Base-by-base conservation (phyloP, 2,888 invertebrate genomes). In the Agrochola macilenta region DNA sequence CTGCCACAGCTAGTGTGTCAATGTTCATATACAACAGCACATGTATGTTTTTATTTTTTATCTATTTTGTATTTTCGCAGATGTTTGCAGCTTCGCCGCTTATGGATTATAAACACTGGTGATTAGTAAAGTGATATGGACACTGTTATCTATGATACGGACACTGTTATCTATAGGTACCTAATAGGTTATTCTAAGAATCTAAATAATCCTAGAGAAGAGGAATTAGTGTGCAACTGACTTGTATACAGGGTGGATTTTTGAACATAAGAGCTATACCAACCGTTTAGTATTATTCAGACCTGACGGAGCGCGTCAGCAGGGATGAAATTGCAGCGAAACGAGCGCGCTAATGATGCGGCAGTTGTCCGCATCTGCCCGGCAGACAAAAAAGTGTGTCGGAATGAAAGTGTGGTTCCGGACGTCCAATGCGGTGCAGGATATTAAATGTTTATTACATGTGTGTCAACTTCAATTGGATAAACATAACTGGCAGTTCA, bases 191-290 rank as follows among this genome's bases (percentile, higher is more conserved):
- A 46, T 57, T 76, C 5, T 81, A 58, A 78, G 65, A 69, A 70
- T 78, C 30, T 63, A 46, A 69, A 57, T 71, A 61, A 61, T 54
- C 39, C 39, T 76, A 58, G 52, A 52, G 17, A 76, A 30, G 30
- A 65, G 39, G 26, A 75, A 61, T 68, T 39, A 61, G 66, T 81
- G 76, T 57, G 54, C 35, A 70, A 70, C 20, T 68, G 71, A 52
- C n/a, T 30, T 79, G 43, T 66, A 57, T 64, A 78, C 74, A 75
- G 75, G 74, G 74, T 63, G 63, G 74, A 54, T 54, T 74, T 75
- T 74, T 54, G 9, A 54, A 63, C 14, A 63, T 46, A 63, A 63
- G 60, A 60, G 60, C 26, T 63, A 74, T 74, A 52, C 61, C 43
- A 54, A 35, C 61, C 17, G 72, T 58, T 58, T 54, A 54, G 30